phyloP scores from a whole-genome alignment of 37 sponge, comb jelly and placozoan genomes.

The Eunapius fragilis region DNA sequence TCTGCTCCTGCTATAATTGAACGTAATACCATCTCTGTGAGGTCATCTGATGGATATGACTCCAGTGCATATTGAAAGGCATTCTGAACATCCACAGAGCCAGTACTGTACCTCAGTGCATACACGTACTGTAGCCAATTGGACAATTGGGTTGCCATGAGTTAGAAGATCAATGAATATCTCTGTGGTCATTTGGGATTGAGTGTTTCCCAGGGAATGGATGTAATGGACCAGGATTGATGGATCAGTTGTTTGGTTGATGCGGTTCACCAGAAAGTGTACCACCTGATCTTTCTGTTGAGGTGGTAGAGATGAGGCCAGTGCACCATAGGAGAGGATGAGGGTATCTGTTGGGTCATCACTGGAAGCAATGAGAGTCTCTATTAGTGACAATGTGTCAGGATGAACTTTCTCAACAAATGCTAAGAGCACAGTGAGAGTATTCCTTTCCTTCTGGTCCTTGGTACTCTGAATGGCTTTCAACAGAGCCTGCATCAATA shows the following conservation, averaged over 20 bases:
- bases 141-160: slow-evolving; percentile 25
- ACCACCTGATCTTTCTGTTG: not conserved
- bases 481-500: slow-evolving; percentile 2
- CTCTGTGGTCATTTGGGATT: slow-evolving; percentile 1
- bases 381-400: not conserved
- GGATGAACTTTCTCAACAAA: slow-evolving; percentile 1
- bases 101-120: slow-evolving; percentile 16
- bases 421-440: not conserved
- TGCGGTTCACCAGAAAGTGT: not conserved
- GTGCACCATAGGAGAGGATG: slow-evolving; percentile 32
- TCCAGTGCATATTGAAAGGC: not conserved
- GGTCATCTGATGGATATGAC: not conserved
- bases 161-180: slow-evolving; percentile 21
- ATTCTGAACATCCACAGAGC: not conserved
- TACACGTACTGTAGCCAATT: slow-evolving; percentile 23
- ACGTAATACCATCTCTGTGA: not conserved
- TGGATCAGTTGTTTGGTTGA: not conserved
- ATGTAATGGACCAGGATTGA: slow-evolving; percentile 11
- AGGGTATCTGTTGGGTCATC: slow-evolving; percentile 14
- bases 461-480: not conserved
- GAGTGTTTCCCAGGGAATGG: slow-evolving; percentile 62
- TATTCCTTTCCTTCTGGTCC: slow-evolving; percentile 19
- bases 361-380: not conserved
- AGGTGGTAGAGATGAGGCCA: not conserved
- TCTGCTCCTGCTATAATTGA: not conserved